Base-by-base conservation (phyloP, 1,140 invertebrate species). In the Alviniconcha marisindica region DNA sequence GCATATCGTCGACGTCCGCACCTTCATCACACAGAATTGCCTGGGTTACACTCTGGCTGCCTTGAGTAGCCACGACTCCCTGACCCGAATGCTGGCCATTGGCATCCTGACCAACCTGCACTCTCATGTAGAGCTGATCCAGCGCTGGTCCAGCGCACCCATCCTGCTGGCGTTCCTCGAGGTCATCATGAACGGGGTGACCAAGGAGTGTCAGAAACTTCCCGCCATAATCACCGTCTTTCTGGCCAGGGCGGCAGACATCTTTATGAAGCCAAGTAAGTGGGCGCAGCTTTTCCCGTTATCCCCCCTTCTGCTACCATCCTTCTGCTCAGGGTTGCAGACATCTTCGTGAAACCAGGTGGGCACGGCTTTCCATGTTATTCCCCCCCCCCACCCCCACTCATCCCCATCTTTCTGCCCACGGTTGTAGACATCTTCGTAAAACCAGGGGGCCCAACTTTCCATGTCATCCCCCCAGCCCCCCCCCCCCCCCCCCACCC, bases 1-100 rank as follows among this genome's bases (percentile, higher is more conserved):
- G 54, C 38, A 76, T 51, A 15, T 82, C 2, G 81, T 82, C 2
- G 71, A 82, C 38, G 33, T 74, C 2, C 71, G 73, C 14, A 36
- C 71, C 3, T 82, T 82, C 73, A 82, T 82, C 56, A 14, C 33
- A 5, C 44, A 28, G 48, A 82, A 82, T 42, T 74, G 73, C 54
- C 71, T 82, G 69, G 69, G 69, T 18, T 42, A 73, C 31, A 71
- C 73, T 15, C 71, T 82, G 28, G 81, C 81, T 0, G 81, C 69
- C 4, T 51, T 82, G 31, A 82, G 81, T 38, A 82, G 81, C 36
- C 71, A 82, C 18, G 71, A 63, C 28, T 12, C 73, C 24, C 51
- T 33, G 5, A 76, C 71, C 54, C 81, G 81, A 2, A 36, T 31
- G 38, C 33, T 76, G 10, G 69, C 69, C 51, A 56, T 36, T 14